Conservation (phyloP, 1,140 invertebrate genomes). For the Bombus haemorrhoidalis region DNA sequence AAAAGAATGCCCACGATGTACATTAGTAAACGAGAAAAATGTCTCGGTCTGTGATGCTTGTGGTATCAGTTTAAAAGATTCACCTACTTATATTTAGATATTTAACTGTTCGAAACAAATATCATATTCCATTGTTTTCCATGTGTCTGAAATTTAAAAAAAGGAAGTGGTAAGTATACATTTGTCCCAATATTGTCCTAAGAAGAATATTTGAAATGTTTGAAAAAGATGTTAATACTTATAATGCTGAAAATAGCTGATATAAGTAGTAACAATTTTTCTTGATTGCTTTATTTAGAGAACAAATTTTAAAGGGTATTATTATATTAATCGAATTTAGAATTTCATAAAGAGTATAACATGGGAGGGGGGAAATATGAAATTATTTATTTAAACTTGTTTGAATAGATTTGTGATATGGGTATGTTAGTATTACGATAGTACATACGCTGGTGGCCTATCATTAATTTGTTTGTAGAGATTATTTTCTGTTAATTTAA, state of each 20-base stretch:
- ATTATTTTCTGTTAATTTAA: conserved; percentile 3
- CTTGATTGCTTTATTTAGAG: neutral
- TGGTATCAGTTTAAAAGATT: conserved; percentile 87
- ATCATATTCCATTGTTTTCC: conserved; percentile 7
- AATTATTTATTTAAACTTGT: conserved; percentile 47
- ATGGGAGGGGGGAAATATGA: neutral
- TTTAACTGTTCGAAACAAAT: conserved; percentile 16
- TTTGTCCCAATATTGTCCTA: conserved; percentile 13
- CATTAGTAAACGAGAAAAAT: conserved; percentile 90
- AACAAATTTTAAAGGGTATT: conserved; percentile 29
- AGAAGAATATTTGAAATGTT: neutral
- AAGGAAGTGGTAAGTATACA: conserved; percentile 21
- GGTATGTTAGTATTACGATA: conserved; percentile 52
- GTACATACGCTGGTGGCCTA: conserved; percentile 50
- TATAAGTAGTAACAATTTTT: conserved; percentile 26
- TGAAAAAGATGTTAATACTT: conserved; percentile 9
- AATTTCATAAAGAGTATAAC: conserved; percentile 32
- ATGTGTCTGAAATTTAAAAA: neutral
- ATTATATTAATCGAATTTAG: conserved; percentile 32
- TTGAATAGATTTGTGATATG: conserved; percentile 56
- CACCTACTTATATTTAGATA: conserved; percentile 88
- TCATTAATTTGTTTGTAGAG: conserved; percentile 17
- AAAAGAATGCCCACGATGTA: conserved; percentile 89
- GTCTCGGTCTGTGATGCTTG: conserved; percentile 87
- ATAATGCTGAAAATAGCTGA: neutral